Evolutionary conservation across 2,797 vertebrate genomes (phyloP).

Genomic region (Siniperca undulata): DNA sequence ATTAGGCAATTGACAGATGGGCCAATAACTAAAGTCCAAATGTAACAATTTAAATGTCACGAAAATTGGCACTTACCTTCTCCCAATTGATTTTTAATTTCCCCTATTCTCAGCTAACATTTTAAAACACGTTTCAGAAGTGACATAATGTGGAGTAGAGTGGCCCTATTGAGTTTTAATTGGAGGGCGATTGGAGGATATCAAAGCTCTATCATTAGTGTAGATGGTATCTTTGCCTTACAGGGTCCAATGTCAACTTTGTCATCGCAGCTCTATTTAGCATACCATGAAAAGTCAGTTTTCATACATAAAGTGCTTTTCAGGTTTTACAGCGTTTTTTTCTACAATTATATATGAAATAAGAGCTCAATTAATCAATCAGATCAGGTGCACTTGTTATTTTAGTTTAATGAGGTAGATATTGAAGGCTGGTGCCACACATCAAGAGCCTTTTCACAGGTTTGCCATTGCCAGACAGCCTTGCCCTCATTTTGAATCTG

Average conservation of each 20-base stretch:
- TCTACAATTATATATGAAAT: slow-evolving; percentile 24
- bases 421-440: slow-evolving; percentile 40
- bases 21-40: slow-evolving; percentile 83
- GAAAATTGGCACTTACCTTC: slow-evolving; percentile 82
- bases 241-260: slow-evolving; percentile 63
- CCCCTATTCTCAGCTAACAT: slow-evolving; percentile 73
- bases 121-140: slow-evolving; percentile 75
- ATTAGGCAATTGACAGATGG: slow-evolving; percentile 85
- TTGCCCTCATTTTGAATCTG: slow-evolving; percentile 52
- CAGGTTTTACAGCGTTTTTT: slow-evolving; percentile 15
- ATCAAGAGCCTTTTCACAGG: slow-evolving; percentile 36
- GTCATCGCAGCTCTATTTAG: slow-evolving; percentile 43
- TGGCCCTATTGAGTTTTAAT: slow-evolving; percentile 68
- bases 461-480: slow-evolving; percentile 35
- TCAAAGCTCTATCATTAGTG: slow-evolving; percentile 63
- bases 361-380: slow-evolving; percentile 31
- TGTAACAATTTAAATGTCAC: slow-evolving; percentile 84
- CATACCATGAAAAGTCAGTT: slow-evolving; percentile 37
- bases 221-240: slow-evolving; percentile 63
- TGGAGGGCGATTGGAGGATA: slow-evolving; percentile 64
- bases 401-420: slow-evolving; percentile 29
- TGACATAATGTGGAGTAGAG: slow-evolving; percentile 65
- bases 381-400: slow-evolving; percentile 33
- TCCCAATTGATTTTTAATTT: slow-evolving; percentile 81
- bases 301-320: slow-evolving; percentile 30